Evolutionary conservation across 2,888 invertebrate genomes (phyloP).

Genomic region (Criorhina ranunculi): DNA sequence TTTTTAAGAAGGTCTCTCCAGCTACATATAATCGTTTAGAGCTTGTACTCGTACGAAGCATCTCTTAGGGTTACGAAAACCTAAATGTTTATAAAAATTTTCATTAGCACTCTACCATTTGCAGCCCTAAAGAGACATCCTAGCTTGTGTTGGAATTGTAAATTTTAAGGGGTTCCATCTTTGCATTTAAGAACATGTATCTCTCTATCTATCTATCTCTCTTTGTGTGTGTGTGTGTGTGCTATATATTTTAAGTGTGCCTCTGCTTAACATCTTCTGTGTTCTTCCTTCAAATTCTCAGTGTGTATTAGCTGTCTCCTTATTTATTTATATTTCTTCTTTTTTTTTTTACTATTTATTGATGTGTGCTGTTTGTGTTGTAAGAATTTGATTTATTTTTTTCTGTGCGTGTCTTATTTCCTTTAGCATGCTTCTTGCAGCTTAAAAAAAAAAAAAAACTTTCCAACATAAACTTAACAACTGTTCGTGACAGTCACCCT

Average conservation of each 20-base stretch:
- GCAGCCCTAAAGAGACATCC: no score
- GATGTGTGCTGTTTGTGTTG: conserved; percentile 31
- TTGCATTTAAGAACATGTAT: conserved; percentile 13
- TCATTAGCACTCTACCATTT: neutral
- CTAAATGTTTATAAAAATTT: no score
- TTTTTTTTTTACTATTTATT: neutral
- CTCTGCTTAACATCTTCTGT: conserved; percentile 14
- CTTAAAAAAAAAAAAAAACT: neutral
- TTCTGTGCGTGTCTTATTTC: neutral
- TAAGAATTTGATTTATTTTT: conserved; percentile 13
- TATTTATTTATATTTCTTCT: neutral
- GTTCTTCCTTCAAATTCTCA: conserved; percentile 18
- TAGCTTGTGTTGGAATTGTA: conserved; percentile 24
- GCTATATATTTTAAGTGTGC: conserved; percentile 21
- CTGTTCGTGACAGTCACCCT: conserved; percentile 12
- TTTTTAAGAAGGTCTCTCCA: no score
- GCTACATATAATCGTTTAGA: no score
- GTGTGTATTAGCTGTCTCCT: no score
- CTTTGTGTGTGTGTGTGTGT: no score
- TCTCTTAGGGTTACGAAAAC: no score
- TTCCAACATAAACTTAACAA: conserved; percentile 10
- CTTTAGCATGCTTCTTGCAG: conserved; percentile 39
- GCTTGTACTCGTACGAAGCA: no score
- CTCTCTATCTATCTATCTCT: no score
- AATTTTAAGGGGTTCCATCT: conserved; percentile 8